Conservation (phyloP, 2,797 vertebrate species). For the Pangasius djambal region DNA sequence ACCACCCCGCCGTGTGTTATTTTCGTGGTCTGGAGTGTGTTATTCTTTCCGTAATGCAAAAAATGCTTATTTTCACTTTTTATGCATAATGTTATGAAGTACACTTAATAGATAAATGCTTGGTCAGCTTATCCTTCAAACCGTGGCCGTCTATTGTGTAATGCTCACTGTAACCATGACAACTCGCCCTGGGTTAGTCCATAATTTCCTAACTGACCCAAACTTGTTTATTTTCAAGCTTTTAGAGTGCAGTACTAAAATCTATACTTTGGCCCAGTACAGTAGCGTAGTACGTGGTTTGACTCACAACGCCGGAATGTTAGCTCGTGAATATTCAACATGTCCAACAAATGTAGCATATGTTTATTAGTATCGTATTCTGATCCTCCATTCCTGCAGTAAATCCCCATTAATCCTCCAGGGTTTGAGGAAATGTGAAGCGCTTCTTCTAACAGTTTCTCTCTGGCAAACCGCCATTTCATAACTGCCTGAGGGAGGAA, state of each 20-base stretch:
- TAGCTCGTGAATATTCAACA: constrained; percentile 67
- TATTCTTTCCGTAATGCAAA: no score
- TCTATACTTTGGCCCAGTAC: neutral
- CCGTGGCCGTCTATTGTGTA: neutral
- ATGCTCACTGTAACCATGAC: constrained; percentile 13
- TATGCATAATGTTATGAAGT: neutral
- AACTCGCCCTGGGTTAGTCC: neutral
- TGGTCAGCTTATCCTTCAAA: neutral
- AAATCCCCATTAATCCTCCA: constrained; percentile 66
- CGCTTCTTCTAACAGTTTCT: constrained; percentile 41
- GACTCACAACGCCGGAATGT: neutral
- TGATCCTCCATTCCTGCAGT: constrained; percentile 66
- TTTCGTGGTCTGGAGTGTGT: neutral
- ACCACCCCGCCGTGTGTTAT: neutral
- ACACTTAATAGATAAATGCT: no score
- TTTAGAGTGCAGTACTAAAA: neutral
- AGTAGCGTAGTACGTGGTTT: neutral
- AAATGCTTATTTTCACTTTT: neutral
- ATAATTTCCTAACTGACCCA: neutral
- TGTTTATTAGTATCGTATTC: constrained; percentile 67
- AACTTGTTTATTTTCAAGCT: neutral
- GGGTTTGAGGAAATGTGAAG: constrained; percentile 67
- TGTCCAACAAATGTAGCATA: constrained; percentile 65
- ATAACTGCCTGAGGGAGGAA: constrained; percentile 3
- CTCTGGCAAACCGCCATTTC: constrained; percentile 48